Percentiles rank a stretch among this genome's conserved stretches.
phyloP scores from a whole-genome alignment of 2,113 vertebrate genomes.

The Rafetus swinhoei region DNA sequence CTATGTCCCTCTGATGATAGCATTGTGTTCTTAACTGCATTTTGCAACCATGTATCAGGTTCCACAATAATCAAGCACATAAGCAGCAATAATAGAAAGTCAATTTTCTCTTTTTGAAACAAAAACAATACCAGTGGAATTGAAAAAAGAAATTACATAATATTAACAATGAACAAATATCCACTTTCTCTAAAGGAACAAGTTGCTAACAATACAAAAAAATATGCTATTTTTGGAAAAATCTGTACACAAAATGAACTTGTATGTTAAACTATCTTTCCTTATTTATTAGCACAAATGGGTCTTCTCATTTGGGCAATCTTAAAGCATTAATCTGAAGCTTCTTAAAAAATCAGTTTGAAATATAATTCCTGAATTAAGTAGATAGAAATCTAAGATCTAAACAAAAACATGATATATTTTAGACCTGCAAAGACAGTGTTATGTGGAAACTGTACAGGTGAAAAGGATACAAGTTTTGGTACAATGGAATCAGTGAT shows the following conservation, averaged over 20 bases:
- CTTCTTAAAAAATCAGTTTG: not conserved
- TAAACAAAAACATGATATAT: not conserved
- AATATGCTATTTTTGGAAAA: not conserved
- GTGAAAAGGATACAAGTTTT: slow-evolving; percentile 99
- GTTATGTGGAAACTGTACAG: slow-evolving; percentile 29
- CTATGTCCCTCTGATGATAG: not conserved
- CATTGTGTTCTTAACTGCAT: not conserved
- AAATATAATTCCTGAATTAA: not conserved
- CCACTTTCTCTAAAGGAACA: not conserved
- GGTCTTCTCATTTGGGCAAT: not conserved
- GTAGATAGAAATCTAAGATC: not conserved
- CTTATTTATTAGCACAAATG: not conserved
- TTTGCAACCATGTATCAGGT: not conserved
- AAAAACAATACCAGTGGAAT: not conserved
- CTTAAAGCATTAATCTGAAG: not conserved
- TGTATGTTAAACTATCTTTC: not conserved
- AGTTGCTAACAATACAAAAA: not conserved
- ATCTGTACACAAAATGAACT: not conserved
- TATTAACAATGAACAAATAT: slow-evolving; percentile 1
- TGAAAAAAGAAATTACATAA: not conserved
- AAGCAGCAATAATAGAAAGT: not conserved
- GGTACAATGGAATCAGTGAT: slow-evolving; percentile 96
- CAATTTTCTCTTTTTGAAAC: not conserved
- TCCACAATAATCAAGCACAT: not conserved
- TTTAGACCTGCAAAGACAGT: slow-evolving; percentile 35